Evolutionary conservation across 1,140 invertebrate genomes (phyloP), one percentile per base, ranked within the genome.

Genomic region (Leptinotarsa undecemlineata): DNA sequence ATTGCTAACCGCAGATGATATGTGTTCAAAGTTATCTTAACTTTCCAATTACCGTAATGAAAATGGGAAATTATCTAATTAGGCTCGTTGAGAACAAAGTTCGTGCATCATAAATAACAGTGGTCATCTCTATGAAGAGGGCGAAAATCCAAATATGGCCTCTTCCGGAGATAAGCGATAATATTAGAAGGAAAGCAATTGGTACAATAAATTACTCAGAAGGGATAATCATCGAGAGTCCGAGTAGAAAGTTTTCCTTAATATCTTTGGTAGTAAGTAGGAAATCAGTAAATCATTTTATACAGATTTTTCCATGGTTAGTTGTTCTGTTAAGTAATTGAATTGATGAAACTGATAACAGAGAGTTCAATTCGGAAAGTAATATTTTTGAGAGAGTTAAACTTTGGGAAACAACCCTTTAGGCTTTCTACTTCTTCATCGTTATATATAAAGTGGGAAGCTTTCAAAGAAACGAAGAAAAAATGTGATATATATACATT

Each of bases 41-140:
- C 63, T 64, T 64, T 64, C 63, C 63, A 64, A 64, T 64, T 64
- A 64, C 21, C 26, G 20, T 64, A 64, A 64, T 64, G 63, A 64
- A 64, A 64, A 64, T 21, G 63, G 63, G 20, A 20, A 21, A 64
- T 64, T 21, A 64, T 64, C 63, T 64, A 64, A 64, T 64, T 64
- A 64, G 63, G 21, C 20, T 64, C 21, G 20, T 64, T 20, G 17
- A 64, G 17, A 20, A 64, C 26, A 21, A 33, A 64, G 26, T 21
- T 21, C 20, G 63, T 23, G 63, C 20, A 15, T 69, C 19, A 48
- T 69, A 69, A 69, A 69, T 69, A 69, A 69, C 33, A 3, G 20
- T 51, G 68, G 51, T 57, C 51, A 57, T 57, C 51, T 57, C 51
- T 15, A n/a, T 17, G 51, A 19, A 4, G n/a, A 19, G 51, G 51